Base-by-base conservation (phyloP, 2,797 vertebrate genomes). In the Arremon brunneinucha region DNA sequence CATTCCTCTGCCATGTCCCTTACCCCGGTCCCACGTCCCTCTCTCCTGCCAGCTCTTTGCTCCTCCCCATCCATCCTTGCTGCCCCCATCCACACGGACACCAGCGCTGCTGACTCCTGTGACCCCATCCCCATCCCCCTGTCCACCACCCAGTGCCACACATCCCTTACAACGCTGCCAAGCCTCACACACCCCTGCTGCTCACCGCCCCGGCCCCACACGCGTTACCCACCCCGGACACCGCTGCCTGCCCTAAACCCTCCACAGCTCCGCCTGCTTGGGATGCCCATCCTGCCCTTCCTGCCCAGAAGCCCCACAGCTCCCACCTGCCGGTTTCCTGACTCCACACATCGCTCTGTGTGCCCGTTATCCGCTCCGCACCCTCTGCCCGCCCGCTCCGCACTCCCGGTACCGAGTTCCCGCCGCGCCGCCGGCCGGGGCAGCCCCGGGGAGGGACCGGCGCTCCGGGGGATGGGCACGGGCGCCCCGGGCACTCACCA, bases 401-500 rank as follows among this genome's bases (percentile, higher is more conserved):
- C 18, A 2, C 19, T 37, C 57, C 26, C 12, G 4, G 13, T 32
- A 14, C 50, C 43, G 27, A 22, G 65, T 32, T 27, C 12, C 5
- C 67, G 27, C 69, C 47, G 77, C 43, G 53, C 53, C 46, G 34
- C 62, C 64, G 74, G 39, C 37, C 69, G 43, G 83, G 64, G 50
- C 82, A 44, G 71, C 50, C 70, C 56, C 35, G 23, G 64, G 43
- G n/a, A n/a, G n/a, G n/a, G n/a, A n/a, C n/a, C n/a, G n/a, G n/a
- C n/a, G n/a, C n/a, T n/a, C n/a, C n/a, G n/a, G n/a, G n/a, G 17
- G 43, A 44, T 34, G 63, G 60, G 53, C 13, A 56, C 53, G 12
- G 15, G 32, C 53, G 18, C 17, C 6, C 30, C 26, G 28, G 46
- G 74, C 92, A 98, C 99, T 99, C 97, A 99, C 99, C 99, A 99